These are phyloP conservation scores for Umimayanthus chanpuru DNA, from an alignment of 92 coral and sea anemone species.

Conservation along the genomic window DNA sequence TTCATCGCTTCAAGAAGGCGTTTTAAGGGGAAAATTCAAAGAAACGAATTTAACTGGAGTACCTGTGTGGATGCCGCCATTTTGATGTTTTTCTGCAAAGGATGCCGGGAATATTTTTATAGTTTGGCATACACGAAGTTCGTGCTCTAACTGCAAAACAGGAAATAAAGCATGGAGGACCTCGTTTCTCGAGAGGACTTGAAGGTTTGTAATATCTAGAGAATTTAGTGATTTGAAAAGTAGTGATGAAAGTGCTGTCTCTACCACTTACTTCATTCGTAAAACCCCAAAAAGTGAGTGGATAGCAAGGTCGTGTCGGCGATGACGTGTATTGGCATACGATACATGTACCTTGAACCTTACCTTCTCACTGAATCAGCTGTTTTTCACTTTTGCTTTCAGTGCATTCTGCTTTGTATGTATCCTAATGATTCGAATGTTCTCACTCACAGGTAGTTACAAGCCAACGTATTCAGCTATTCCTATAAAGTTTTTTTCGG, in stretches of 20 bases:
- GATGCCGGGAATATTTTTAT: constrained; percentile 16
- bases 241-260: not conserved
- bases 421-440: too few species aligned
- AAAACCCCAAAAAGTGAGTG: not conserved
- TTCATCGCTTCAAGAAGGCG: not conserved
- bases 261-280: not conserved
- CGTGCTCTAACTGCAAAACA: not conserved
- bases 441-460: too few species aligned
- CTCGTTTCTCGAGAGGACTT: constrained; percentile 15
- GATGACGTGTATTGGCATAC: too few species aligned
- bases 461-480: too few species aligned
- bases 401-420: too few species aligned
- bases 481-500: too few species aligned
- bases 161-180: constrained; percentile 10
- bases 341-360: too few species aligned
- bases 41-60: too few species aligned
- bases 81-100: not conserved
- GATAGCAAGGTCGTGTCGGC: not conserved
- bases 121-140: constrained; percentile 30
- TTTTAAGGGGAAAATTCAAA: not conserved
- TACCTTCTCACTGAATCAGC: not conserved
- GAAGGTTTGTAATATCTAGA: constrained; percentile 10
- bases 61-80: not conserved
- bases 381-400: not conserved
- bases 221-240: not conserved